Conservation (phyloP, 2,888 invertebrate species). For the Nasonovia ribisnigri region DNA sequence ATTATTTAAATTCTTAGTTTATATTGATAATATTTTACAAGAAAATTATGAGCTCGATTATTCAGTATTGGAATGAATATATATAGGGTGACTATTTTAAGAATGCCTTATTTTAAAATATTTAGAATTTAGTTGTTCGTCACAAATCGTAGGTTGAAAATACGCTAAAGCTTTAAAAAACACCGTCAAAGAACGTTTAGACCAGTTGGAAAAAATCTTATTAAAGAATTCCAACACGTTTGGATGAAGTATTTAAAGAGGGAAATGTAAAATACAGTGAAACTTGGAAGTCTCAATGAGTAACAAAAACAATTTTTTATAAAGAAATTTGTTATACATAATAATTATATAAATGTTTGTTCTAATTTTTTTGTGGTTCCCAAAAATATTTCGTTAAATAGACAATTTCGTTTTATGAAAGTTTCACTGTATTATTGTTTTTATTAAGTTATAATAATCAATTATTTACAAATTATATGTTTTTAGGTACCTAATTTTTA, state of each 20-base stretch:
- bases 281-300: neutral
- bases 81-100: neutral
- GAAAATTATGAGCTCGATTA: neutral
- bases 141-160: neutral
- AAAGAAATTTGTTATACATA: neutral
- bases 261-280: too few species aligned
- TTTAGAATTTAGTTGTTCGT: neutral
- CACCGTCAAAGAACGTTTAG: neutral
- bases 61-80: too few species aligned
- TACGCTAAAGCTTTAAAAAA: neutral
- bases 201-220: neutral
- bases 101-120: neutral
- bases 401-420: neutral
- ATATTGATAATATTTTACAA: neutral
- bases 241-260: neutral
- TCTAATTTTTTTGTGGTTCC: neutral
- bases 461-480: neutral
- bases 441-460: neutral
- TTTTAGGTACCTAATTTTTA: too few species aligned
- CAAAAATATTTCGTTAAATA: neutral
- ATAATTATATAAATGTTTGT: neutral
- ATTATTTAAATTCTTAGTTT: neutral
- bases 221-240: neutral
- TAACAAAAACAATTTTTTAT: neutral
- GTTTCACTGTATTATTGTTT: neutral